A percentile compares a stretch with the other conserved stretches of the same genome.
Evolutionary conservation across 2,888 invertebrate species (phyloP).

Genomic region (Catocala sponsa): DNA sequence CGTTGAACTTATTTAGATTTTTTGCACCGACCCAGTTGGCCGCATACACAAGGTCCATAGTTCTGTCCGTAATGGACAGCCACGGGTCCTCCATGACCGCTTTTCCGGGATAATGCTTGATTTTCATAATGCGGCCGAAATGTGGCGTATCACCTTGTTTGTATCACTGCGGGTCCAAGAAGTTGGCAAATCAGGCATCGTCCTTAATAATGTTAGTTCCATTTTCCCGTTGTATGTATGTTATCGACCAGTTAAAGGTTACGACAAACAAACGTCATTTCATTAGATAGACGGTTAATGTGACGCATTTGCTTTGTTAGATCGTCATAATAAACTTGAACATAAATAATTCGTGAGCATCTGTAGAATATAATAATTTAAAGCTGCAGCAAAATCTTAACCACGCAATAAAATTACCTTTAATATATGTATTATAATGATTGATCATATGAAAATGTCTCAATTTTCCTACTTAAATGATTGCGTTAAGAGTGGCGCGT

Average conservation of each 20-base stretch:
- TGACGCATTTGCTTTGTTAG: constrained; percentile 40
- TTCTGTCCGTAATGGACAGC: constrained; percentile 90
- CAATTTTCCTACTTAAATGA: constrained; percentile 24
- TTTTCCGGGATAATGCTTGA: constrained; percentile 94
- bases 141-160: constrained; percentile 32
- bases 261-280: constrained; percentile 39
- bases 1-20: constrained; percentile 82
- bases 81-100: constrained; percentile 93
- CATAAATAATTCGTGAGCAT: constrained; percentile 30
- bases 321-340: constrained; percentile 35
- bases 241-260: constrained; percentile 44
- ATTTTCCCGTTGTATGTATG: constrained; percentile 56
- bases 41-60: constrained; percentile 93
- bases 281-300: constrained; percentile 40
- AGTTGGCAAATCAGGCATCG: constrained; percentile 29
- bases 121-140: constrained; percentile 90
- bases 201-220: constrained; percentile 52
- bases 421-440: constrained; percentile 2
- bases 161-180: constrained; percentile 37
- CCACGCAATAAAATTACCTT: constrained; percentile 14
- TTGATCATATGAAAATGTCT: constrained; percentile 20
- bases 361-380: constrained; percentile 32
- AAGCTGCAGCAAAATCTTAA: constrained; percentile 52
- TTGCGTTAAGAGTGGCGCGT: constrained; percentile 43
- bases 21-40: constrained; percentile 95